A percentile compares a stretch with the other conserved stretches of the same genome.
phyloP scores from a whole-genome alignment of 1,140 invertebrate species.

The Berghia stephanieae region DNA sequence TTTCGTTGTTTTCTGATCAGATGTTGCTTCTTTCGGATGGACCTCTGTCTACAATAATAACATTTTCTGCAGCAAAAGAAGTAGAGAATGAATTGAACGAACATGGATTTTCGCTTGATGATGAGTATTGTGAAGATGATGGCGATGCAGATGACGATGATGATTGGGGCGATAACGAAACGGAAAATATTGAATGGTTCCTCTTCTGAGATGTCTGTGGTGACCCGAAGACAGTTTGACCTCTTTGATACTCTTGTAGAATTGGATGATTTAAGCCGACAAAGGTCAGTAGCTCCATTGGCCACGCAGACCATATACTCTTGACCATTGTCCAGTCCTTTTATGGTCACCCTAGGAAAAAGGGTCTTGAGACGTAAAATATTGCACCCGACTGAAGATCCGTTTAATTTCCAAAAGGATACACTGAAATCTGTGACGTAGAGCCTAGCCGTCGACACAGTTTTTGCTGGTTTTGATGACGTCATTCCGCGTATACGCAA shows the following conservation, averaged over 20 bases:
- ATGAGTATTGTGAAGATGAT: neutral
- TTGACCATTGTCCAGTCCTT: neutral
- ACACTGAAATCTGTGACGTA: neutral
- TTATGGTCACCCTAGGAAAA: neutral
- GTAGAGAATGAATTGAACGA: neutral
- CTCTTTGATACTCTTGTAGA: neutral
- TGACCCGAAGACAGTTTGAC: conserved; percentile 1
- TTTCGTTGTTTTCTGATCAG: neutral
- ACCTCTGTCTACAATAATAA: neutral
- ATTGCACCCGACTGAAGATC: neutral
- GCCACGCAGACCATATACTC: conserved; percentile 4
- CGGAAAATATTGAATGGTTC: neutral
- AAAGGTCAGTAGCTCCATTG: neutral
- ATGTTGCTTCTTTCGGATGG: neutral
- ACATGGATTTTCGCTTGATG: neutral
- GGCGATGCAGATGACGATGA: neutral
- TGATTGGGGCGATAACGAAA: neutral
- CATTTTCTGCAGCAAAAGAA: conserved; percentile 5
- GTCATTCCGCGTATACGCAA: neutral
- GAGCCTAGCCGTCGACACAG: neutral
- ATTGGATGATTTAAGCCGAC: neutral
- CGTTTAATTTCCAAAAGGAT: neutral
- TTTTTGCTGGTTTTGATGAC: neutral
- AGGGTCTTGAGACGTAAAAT: neutral
- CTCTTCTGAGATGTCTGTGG: neutral